Base-by-base conservation (phyloP, 1,140 invertebrate genomes). In the Drosophila obscura region DNA sequence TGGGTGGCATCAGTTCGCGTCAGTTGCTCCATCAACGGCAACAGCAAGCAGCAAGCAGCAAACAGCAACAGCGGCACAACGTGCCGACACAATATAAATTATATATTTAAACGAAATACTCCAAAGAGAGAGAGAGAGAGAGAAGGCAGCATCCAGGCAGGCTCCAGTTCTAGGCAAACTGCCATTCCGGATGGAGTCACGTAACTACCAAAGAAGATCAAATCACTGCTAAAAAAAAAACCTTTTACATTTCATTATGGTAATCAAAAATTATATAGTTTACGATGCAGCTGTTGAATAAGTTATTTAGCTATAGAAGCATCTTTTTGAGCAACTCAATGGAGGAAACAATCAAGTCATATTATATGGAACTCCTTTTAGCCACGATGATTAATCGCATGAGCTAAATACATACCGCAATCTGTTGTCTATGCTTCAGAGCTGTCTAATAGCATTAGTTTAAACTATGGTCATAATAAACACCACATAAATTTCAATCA, bases 11-110 rank as follows among this genome's bases (percentile, higher is more conserved):
- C 78, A 75, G 35, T 39, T 11, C 65, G 73, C 74, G 77, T 85
- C 81, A 85, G 82, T 85, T 67, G 69, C 82, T 81, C 74, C 82
- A 85, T 85, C 81, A 87, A 64, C 73, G 77, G 45, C 67, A 77
- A 57, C 63, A 64, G 31, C 16, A 16, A 16, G 16, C 16, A 16
- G 16, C 16, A 16, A 16, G 16, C 16, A 16, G 16, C 16, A 16
- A 16, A 16, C 16, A 16, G 19, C 28, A 31, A 8, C 28, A 35
- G 8, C 31, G 19, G 19, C 22, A 51, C 66, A 65, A 75, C 52
- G 78, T 79, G 83, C 83, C 82, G 82, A 85, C 82, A 88, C 83
- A 88, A 87, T 82, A 88, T 87, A 87, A 87, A 87, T 87, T 88
- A 87, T 77, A 77, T 77, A 56, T 56, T 62, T 72, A 53, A 72